These are phyloP conservation scores for Corythornis madagascariensis DNA, from an alignment of 2,113 vertebrate species.

Conservation along the genomic window DNA sequence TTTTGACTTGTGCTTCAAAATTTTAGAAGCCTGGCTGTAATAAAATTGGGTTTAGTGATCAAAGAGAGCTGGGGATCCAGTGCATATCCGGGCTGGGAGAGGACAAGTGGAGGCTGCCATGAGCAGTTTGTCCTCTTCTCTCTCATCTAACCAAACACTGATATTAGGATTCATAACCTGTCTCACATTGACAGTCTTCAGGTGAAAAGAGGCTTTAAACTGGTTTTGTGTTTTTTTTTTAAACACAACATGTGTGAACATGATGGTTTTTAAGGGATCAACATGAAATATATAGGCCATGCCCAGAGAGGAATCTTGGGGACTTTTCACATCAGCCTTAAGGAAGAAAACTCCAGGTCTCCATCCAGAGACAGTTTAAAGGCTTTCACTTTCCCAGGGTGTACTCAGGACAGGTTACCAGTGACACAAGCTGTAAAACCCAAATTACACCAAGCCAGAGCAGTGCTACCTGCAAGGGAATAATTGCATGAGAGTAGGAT, in stretches of 20 bases:
- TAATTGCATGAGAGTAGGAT: accelerated
- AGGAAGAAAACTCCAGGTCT: conserved; percentile 7
- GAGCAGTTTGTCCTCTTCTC: neutral
- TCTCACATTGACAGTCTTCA: neutral
- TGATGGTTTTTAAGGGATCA: neutral
- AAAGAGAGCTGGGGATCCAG: conserved; percentile 2
- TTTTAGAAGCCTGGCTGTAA: neutral
- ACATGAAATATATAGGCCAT: neutral
- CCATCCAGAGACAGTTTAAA: neutral
- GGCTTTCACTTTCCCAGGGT: neutral
- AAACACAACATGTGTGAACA: neutral
- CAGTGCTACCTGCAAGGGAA: accelerated
- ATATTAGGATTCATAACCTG: neutral
- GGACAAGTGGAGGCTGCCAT: neutral
- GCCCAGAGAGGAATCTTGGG: neutral
- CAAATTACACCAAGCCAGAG: neutral
- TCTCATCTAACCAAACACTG: neutral
- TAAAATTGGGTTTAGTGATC: conserved; percentile 59
- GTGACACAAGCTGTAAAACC: neutral
- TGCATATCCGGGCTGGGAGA: neutral
- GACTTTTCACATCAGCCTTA: neutral
- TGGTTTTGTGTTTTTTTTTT: neutral
- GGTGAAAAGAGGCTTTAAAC: neutral
- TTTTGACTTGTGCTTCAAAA: neutral
- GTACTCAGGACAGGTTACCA: neutral